phyloP scores from a whole-genome alignment of 2,113 vertebrate genomes.

The Anolis sagrei region DNA sequence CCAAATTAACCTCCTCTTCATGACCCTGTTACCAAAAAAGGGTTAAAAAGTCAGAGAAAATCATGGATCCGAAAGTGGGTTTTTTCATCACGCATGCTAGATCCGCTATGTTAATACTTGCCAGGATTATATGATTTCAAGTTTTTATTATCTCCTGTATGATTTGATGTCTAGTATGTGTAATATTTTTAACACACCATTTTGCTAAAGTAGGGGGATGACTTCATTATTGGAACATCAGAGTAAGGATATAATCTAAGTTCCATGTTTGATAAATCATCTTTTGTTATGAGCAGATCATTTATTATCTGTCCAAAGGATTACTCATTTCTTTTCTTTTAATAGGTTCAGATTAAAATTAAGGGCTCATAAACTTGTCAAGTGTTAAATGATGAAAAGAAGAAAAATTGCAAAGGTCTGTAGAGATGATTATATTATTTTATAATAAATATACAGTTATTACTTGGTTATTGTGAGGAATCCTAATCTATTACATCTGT shows the following conservation, averaged over 20 bases:
- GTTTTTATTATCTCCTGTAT: not conserved
- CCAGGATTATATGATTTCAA: rapidly evolving
- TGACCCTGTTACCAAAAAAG: not conserved
- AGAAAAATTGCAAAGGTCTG: not conserved
- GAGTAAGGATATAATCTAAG: not conserved
- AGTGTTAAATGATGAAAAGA: not conserved
- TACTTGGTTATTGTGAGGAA: not conserved
- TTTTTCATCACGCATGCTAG: not conserved
- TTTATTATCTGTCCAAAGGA: constrained; percentile 9
- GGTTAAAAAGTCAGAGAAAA: not conserved
- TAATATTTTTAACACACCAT: rapidly evolving
- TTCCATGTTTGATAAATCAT: not conserved
- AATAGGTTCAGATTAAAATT: constrained; percentile 29
- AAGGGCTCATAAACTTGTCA: constrained; percentile 14
- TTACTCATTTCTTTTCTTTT: constrained; percentile 10
- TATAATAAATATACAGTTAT: not conserved
- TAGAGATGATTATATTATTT: not conserved
- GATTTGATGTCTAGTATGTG: rapidly evolving
- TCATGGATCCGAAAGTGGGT: not conserved
- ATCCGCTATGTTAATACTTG: not conserved
- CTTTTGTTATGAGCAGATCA: rapidly evolving
- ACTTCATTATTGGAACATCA: not conserved
- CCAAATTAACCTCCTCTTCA: not conserved
- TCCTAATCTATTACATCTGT: not conserved
- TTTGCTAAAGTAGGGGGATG: not conserved